Percentiles rank a stretch among this genome's conserved stretches.
phyloP scores from a whole-genome alignment of 2,113 vertebrate genomes.

The Daboia siamensis region DNA sequence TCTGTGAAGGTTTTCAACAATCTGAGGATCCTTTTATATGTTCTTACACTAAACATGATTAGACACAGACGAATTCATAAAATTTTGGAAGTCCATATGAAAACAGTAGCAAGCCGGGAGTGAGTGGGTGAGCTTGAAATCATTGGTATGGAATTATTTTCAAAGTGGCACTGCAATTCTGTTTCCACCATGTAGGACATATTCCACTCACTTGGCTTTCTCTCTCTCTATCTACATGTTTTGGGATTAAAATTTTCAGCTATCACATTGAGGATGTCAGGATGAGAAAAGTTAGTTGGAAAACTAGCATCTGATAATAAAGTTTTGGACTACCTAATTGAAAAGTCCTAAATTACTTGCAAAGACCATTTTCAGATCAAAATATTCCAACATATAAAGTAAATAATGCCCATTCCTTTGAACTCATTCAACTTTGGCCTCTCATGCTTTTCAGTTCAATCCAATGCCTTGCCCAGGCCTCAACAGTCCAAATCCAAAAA shows the following conservation, averaged over 20 bases:
- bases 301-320: background rate
- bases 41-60: background rate
- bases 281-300: background rate
- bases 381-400: background rate
- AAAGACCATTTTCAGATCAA: background rate
- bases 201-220: background rate
- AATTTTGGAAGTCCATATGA: background rate
- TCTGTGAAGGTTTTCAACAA: background rate
- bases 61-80: background rate
- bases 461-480: background rate
- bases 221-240: background rate
- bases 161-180: background rate
- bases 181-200: background rate
- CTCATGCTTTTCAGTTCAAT: background rate
- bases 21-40: background rate
- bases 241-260: background rate
- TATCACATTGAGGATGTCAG: background rate
- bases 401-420: background rate
- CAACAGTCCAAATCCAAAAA: background rate
- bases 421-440: background rate
- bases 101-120: background rate
- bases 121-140: background rate
- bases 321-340: background rate
- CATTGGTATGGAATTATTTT: background rate
- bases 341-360: background rate